Percentiles rank a stretch among this genome's conserved stretches.
These are phyloP conservation scores for Caloenas nicobarica DNA, from an alignment of 2,113 vertebrate species.

Conservation along the genomic window DNA sequence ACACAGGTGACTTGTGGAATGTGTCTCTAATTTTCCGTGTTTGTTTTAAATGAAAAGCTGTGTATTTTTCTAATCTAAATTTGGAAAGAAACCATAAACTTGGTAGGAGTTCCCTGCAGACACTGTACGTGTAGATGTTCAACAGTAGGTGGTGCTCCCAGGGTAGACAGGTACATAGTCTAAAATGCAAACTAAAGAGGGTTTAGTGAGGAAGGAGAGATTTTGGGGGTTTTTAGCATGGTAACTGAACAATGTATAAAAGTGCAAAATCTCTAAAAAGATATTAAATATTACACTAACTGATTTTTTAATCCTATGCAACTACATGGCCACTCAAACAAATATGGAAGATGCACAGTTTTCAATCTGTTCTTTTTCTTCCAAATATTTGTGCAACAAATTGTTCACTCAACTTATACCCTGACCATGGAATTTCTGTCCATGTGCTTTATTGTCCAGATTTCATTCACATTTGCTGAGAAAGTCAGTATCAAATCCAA, in stretches of 20 bases:
- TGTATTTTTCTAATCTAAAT: neutral
- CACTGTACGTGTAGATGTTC: neutral
- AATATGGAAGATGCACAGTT: neutral
- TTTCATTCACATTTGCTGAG: neutral
- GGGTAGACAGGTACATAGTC: neutral
- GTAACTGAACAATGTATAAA: neutral
- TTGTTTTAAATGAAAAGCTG: neutral
- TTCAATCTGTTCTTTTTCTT: neutral
- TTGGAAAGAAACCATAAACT: neutral
- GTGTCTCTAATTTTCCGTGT: neutral
- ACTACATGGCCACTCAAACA: neutral
- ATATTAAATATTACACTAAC: neutral
- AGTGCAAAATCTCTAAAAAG: neutral
- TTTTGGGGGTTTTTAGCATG: neutral
- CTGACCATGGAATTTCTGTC: neutral
- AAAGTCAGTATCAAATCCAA: neutral
- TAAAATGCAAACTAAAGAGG: neutral
- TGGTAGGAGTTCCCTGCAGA: neutral
- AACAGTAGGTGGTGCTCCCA: neutral
- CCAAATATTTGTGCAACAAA: neutral
- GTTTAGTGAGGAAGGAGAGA: neutral
- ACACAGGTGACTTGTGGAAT: neutral
- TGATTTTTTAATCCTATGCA: neutral
- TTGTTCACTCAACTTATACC: neutral
- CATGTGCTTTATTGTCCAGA: neutral